Evolutionary conservation across 2,888 invertebrate species (phyloP).

Genomic region (Harpalus rubripes): DNA sequence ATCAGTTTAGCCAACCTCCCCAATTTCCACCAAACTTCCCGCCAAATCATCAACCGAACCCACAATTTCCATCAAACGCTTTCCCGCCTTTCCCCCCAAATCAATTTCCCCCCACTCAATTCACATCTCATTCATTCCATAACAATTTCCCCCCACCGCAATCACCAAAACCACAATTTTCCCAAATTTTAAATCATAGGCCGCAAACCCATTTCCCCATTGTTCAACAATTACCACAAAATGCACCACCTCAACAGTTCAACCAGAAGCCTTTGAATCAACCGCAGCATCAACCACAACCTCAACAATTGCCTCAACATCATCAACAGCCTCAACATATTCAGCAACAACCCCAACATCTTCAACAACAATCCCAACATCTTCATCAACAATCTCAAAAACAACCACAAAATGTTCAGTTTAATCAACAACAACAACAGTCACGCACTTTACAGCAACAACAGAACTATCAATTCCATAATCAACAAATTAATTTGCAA

Average conservation of each 20-base stretch:
- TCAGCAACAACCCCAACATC: conserved; percentile 73
- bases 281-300: conserved; percentile 78
- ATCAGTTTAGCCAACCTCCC: conserved; percentile 57
- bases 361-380: conserved; percentile 72
- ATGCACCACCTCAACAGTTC: conserved; percentile 63
- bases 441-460: conserved; percentile 70
- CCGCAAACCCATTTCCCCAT: conserved; percentile 78
- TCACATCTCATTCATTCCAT: conserved; percentile 73
- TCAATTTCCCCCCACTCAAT: conserved; percentile 72
- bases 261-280: conserved; percentile 68
- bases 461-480: conserved; percentile 76
- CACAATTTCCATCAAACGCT: conserved; percentile 70
- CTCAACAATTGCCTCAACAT: conserved; percentile 76
- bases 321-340: conserved; percentile 73
- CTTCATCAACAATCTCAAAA: conserved; percentile 72
- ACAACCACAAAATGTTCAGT: conserved; percentile 71
- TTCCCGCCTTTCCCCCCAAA: conserved; percentile 74
- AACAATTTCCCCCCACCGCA: conserved; percentile 72
- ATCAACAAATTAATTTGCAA: conserved; percentile 72
- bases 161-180: conserved; percentile 69
- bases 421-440: conserved; percentile 72
- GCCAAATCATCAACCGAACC: conserved; percentile 70
- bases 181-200: conserved; percentile 74
- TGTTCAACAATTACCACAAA: conserved; percentile 72
- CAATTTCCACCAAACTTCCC: conserved; percentile 71